Base-by-base conservation (phyloP, 1,140 invertebrate genomes). In the honey bee (Apis mellifera) region DNA sequence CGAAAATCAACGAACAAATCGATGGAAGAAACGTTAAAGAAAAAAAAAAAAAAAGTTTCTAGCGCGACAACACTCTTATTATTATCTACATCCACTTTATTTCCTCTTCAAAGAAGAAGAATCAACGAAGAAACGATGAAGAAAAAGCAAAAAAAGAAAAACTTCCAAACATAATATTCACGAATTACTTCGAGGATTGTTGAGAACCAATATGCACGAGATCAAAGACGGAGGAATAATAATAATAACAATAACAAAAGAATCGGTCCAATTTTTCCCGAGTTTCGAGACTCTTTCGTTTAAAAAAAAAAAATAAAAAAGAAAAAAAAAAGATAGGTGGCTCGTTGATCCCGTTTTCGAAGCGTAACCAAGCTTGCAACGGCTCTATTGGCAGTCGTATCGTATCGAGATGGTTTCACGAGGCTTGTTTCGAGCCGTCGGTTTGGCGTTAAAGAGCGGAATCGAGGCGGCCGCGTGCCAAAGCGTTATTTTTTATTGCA, bases 401-500 rank as follows among this genome's bases (percentile, higher is more conserved):
- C 68, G 55, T 70, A 78, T 70, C 65, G 55, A 32, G 57, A 70
- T 50, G 7, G 66, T 52, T 42, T 60, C 15, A 55, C 57, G 57
- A 15, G 57, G 55, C 19, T 79, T 71, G 64, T 69, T 71, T 62
- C 68, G 55, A 64, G 55, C 54, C 54, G 48, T 9, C 42, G 42
- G 12, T 11, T 57, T 23, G 59, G 68, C 23, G 66, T 80, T 80
- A 65, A 80, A 65, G 23, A 55, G 23, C 59, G 15, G 26, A 42
- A 48, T 55, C 69, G 48, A 32, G 48, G 42, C 54, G 68, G 66
- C 19, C 23, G 42, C 23, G 79, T 75, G 79, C 79, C 79, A 75
- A 75, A 68, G 79, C 21, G 54, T 68, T 68, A 8, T 81, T 64
- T 52, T 59, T 75, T 75, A 68, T 75, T 75, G 62, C 55, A 13